Base-by-base conservation (phyloP, 2,888 invertebrate genomes). In the Autographa gamma region DNA sequence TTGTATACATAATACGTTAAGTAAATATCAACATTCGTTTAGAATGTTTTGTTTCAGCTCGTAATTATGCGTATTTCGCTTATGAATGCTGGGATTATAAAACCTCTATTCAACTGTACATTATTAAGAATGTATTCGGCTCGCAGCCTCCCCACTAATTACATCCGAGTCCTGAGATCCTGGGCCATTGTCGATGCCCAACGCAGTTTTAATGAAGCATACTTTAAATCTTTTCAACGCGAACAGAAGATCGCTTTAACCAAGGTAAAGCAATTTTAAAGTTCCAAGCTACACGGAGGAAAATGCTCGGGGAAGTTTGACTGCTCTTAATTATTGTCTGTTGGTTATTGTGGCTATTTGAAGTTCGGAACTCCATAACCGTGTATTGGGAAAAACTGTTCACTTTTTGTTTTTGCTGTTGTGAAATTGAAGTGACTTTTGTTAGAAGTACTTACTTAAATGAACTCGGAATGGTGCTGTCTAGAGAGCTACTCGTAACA, bases 151-250 rank as follows among this genome's bases (percentile, higher is more conserved):
- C 71, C 78, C 85, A 83, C 85, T 94, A 94, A 94, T 94, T 93
- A 92, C 93, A 92, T 93, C 90, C 91, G 89, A 86, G 86, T 81
- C 84, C 87, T 87, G 84, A 83, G 84, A 86, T 89, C 88, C 87
- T 86, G 85, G 70, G 77, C 90, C 86, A 92, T 93, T 92, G 93
- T 92, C 88, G 89, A 89, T 87, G 81, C 75, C 85, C 87, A 87
- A 88, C 88, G 87, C 88, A 87, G 87, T 90, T 91, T 92, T 93
- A 94, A 94, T 93, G 93, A 93, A 93, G 92, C 89, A 88, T 91
- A 88, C 90, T 93, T 91, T 88, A 86, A 91, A 92, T 91, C 91
- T 91, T 91, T 91, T 91, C 89, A 85, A 82, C 87, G 85, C 81
- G 84, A 86, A 86, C 81, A 82, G 83, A 85, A 85, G 86, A 86